Conservation (phyloP, 2,113 vertebrate genomes). For the Sitta europaea region DNA sequence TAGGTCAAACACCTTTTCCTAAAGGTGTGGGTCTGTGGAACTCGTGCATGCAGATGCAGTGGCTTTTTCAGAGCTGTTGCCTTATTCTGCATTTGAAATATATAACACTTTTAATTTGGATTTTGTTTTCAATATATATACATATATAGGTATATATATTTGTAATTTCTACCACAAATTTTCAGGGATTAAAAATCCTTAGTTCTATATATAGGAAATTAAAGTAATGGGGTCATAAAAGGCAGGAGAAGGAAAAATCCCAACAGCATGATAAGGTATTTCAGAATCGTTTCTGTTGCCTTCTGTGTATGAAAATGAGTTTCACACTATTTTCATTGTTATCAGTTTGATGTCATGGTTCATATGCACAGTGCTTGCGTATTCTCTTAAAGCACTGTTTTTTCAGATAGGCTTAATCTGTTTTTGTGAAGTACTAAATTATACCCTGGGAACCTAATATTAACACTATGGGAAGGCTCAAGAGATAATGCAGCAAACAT, state of each 20-base stretch:
- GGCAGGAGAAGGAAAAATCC: too few relatives aligned
- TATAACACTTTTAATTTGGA: not conserved
- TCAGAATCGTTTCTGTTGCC: not conserved
- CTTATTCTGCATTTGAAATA: not conserved
- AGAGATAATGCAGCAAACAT: not conserved
- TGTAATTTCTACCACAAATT: not conserved
- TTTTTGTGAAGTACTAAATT: not conserved
- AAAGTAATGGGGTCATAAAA: not conserved
- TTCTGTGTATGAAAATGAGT: not conserved
- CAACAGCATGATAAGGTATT: not conserved
- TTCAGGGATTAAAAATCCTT: not conserved
- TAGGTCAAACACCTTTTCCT: not conserved
- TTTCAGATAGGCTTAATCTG: not conserved
- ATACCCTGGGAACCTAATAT: not conserved
- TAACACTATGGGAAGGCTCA: not conserved
- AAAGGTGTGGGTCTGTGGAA: not conserved
- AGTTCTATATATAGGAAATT: not conserved
- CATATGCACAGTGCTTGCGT: not conserved
- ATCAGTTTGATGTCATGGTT: not conserved
- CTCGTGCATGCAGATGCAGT: not conserved
- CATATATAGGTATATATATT: not conserved
- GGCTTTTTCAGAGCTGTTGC: not conserved
- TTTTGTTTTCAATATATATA: not conserved
- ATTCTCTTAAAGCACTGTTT: not conserved
- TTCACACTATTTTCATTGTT: not conserved